Conservation (phyloP, 2,113 vertebrate species). For the Raja brachyura region DNA sequence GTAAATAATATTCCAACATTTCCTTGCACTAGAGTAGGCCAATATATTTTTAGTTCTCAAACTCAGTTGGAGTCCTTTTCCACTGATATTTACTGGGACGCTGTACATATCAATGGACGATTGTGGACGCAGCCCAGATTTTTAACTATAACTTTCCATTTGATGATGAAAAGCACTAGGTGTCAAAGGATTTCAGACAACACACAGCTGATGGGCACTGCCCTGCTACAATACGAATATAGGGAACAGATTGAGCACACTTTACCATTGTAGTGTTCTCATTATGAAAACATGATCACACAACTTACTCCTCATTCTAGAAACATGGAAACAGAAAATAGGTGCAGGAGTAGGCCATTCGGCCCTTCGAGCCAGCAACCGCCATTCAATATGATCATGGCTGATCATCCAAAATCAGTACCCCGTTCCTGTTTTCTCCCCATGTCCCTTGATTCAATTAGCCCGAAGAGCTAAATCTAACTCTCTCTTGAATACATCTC, state of each 20-base stretch:
- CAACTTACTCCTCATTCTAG: background rate
- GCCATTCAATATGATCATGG: too few species aligned
- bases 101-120: too few species aligned
- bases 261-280: background rate
- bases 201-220: background rate
- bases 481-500: too few species aligned
- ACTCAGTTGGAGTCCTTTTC: background rate
- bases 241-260: background rate
- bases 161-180: background rate
- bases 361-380: too few species aligned
- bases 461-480: too few species aligned
- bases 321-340: too few species aligned
- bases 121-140: background rate
- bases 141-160: background rate
- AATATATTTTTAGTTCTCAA: background rate
- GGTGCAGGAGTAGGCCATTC: too few species aligned
- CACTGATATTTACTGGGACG: background rate
- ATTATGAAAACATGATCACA: background rate
- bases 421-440: too few species aligned
- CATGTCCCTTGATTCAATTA: too few species aligned
- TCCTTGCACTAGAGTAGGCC: background rate
- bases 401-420: too few species aligned
- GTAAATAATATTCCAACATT: background rate
- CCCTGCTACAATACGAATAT: background rate
- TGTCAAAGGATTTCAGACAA: background rate